Evolutionary conservation across 2,888 invertebrate genomes (phyloP).

Genomic region (Pheosia gnoma): DNA sequence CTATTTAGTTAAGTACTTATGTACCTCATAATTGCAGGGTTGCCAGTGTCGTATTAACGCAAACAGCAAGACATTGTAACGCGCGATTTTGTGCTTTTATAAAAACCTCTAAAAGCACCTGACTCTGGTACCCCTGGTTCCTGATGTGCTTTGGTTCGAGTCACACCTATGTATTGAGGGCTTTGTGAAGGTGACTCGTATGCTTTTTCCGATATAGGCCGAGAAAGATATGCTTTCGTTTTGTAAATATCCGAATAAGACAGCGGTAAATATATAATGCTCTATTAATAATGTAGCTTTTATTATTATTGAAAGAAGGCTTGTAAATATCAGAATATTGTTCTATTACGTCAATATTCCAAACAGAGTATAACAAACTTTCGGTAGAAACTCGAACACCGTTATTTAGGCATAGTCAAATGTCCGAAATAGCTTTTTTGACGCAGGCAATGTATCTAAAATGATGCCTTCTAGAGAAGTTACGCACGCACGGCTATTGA

Average conservation of each 20-base stretch:
- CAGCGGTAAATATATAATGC: not conserved
- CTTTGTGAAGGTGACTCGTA: no score
- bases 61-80: not conserved
- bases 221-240: not conserved
- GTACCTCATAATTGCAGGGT: not conserved
- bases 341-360: not conserved
- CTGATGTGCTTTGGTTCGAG: no score
- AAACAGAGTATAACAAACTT: not conserved
- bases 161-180: no score
- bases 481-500: no score
- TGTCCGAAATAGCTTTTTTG: no score
- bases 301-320: not conserved
- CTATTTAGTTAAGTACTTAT: conserved; percentile 2
- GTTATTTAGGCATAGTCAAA: no score
- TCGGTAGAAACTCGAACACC: not conserved
- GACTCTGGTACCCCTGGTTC: no score
- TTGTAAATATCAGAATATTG: not conserved
- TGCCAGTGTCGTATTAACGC: not conserved
- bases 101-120: no score
- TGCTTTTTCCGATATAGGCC: no score
- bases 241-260: not conserved
- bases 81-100: not conserved
- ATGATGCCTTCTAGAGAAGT: no score
- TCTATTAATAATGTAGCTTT: not conserved
- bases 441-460: no score